Evolutionary conservation across 2,797 vertebrate genomes (phyloP), one percentile per base, ranked within the genome.

Genomic region (Pseudochirops cupreus): DNA sequence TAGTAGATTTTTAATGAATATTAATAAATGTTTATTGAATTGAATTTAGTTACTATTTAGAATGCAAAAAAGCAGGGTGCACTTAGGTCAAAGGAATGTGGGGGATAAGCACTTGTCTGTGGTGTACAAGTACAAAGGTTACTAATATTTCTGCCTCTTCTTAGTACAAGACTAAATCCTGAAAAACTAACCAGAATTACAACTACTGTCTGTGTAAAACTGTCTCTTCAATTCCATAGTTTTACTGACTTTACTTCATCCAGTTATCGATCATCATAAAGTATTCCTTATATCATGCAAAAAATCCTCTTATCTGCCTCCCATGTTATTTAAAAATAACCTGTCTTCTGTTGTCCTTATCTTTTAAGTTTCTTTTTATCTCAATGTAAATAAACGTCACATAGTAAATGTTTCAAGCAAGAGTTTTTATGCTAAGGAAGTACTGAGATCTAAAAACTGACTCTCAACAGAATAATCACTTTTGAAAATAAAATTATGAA

Each of bases 321-420:
- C 95, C 21, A 93, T 33, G 62, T 95, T 92, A 93, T 2, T 50
- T 97, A 56, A 91, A 95, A 92, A 96, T 56, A 93, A 67, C 55
- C 52, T 46, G 55, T 62, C 26, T 93, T 14, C 16, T 93, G 3
- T 0, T 91, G 56, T 94, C 24, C 1, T 92, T 91, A 91, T 57
- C 14, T 46, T 94, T 92, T 94, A 95, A 97, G 94, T 5, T 74
- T 0, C n/a, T 56, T 74, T 96, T 92, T 95, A 46, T 82, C n/a
- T 82, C 16, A 46, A 46, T 82, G 18, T 46, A 96, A 97, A 93
- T 92, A 90, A 94, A 94, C 93, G 93, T 4, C 74, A 31, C n/a
- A 93, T 0, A 91, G 11, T 53, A 92, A 18, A 92, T 94, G 94
- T 96, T 39, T 57, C 90, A 92, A 95, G 52, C 10, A 94, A 92